These are phyloP conservation scores for Volucella inanis DNA, from an alignment of 2,888 invertebrate species.

Conservation along the genomic window DNA sequence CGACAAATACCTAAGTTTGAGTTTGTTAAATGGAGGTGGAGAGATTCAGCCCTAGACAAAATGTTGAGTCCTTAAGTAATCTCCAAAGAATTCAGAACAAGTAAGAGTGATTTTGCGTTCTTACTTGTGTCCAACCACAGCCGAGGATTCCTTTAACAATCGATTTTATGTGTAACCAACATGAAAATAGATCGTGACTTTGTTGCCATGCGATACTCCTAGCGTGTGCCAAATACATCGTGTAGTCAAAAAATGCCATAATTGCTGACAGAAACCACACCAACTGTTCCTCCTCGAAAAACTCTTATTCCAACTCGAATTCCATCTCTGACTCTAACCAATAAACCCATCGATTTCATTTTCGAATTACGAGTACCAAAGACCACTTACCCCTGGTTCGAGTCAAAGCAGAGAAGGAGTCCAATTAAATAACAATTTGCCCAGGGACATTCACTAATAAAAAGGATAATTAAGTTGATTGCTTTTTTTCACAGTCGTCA, in stretches of 20 bases:
- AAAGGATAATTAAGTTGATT: conserved; percentile 75
- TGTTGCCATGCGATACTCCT: conserved; percentile 1
- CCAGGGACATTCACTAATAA: conserved; percentile 73
- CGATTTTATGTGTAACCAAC: no score
- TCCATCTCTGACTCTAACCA: neutral
- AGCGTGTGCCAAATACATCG: conserved; percentile 58
- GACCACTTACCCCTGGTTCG: conserved; percentile 18
- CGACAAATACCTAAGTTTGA: no score
- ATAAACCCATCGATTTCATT: conserved; percentile 58
- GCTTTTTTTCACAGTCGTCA: conserved; percentile 65
- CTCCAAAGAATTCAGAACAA: no score
- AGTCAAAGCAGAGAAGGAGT: conserved; percentile 43
- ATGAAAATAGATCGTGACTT: no score
- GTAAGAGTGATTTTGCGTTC: no score
- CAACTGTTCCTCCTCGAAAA: conserved; percentile 54
- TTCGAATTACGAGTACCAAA: conserved; percentile 34
- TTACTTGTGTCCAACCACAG: no score
- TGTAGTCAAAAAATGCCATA: conserved; percentile 22
- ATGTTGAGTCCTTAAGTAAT: no score
- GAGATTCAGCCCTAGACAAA: no score
- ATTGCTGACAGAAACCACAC: conserved; percentile 63
- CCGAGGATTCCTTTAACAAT: no score
- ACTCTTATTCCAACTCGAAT: no score
- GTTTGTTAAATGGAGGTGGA: no score
- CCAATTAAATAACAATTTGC: conserved; percentile 75